These are phyloP conservation scores for Drosophila pseudotalamancana DNA, from an alignment of 2,888 invertebrate genomes.

Conservation along the genomic window DNA sequence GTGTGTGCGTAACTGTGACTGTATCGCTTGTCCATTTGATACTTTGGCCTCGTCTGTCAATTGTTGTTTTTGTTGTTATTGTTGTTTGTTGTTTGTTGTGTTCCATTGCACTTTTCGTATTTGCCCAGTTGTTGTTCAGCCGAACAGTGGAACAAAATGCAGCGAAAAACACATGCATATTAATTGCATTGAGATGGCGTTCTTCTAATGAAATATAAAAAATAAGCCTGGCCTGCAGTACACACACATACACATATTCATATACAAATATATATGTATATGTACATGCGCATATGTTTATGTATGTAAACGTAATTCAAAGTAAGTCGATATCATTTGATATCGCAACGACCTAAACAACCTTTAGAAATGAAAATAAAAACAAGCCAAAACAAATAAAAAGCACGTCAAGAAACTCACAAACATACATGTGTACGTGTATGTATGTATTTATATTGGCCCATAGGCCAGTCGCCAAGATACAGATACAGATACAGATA, in stretches of 20 bases:
- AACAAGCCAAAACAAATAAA: slow-evolving; percentile 6
- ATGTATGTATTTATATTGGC: slow-evolving; percentile 13
- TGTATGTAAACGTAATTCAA: slow-evolving; percentile 29
- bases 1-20: slow-evolving; percentile 35
- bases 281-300: background rate
- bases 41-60: slow-evolving; percentile 79
- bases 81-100: slow-evolving; percentile 42
- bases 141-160: slow-evolving; percentile 35
- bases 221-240: slow-evolving; percentile 20
- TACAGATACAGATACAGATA: slow-evolving; percentile 26
- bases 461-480: slow-evolving; percentile 30
- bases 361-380: slow-evolving; percentile 42
- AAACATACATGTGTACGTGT: slow-evolving; percentile 3
- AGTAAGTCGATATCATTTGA: slow-evolving; percentile 58
- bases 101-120: slow-evolving; percentile 69
- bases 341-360: slow-evolving; percentile 65
- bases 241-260: background rate
- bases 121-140: slow-evolving; percentile 71
- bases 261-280: background rate
- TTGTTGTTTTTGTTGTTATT: slow-evolving; percentile 38
- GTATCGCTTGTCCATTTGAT: slow-evolving; percentile 74
- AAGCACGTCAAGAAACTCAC: slow-evolving; percentile 29
- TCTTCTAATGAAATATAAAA: slow-evolving; percentile 61
- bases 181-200: slow-evolving; percentile 50
- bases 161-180: slow-evolving; percentile 68